Evolutionary conservation across 2,113 vertebrate genomes (phyloP), one percentile per base, ranked within the genome.

Genomic region (Gymnocephalus cernua): DNA sequence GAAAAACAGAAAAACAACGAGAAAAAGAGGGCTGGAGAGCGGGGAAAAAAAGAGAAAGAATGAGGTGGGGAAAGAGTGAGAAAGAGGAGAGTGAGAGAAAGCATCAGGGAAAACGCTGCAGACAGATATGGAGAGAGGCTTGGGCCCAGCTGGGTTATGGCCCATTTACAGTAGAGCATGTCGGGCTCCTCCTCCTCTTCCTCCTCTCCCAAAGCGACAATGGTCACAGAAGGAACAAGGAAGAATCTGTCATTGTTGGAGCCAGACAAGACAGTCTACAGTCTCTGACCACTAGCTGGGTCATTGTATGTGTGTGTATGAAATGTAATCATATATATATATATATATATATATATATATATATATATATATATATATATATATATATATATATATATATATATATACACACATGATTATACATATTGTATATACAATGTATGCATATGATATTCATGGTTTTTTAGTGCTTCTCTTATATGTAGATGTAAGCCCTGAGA

Each of bases 91-190:
- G 57, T 27, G 47, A 76, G 21, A 75, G 32, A 78, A 63, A 71
- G 23, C 35, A 74, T 48, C 4, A 67, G 32, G 27, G 35, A 77
- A 41, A 72, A 47, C 75, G 64, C 53, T 68, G 66, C 61, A 73
- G 71, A 65, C 19, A 64, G 62, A 77, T 58, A 82, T 47, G 63
- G 57, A 74, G 50, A 59, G 18, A 82, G 56, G 77, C 48, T 84
- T 78, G 51, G 80, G 59, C 67, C 58, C 62, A 85, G 79, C 74
- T 86, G 82, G 84, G 82, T 79, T 57, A n/a, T 47, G 58, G 77
- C 80, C 85, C 74, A 86, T 88, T 86, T 87, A 85, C 85, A 91
- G 77, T 86, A 61, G 58, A 80, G 56, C 57, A 66, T 21, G 27
- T 71, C 45, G 6, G 38, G 54, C 57, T 86, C 58, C 27, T 74